Evolutionary conservation across 2,888 invertebrate genomes (phyloP).

Genomic region (Iphiclides podalirius): DNA sequence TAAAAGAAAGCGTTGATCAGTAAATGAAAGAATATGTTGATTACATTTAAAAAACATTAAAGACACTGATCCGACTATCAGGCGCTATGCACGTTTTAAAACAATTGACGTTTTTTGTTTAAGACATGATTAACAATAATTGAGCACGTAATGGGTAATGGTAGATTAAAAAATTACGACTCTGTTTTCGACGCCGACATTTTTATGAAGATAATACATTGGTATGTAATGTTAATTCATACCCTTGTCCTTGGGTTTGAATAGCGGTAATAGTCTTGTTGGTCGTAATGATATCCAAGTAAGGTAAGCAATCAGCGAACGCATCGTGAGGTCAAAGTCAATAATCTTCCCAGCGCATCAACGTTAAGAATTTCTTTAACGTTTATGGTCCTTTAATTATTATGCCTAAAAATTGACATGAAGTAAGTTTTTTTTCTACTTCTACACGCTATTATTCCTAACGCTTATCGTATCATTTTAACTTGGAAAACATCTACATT

Average conservation of each 20-base stretch:
- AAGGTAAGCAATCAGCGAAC: not conserved
- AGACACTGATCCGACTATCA: too few species aligned
- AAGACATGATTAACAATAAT: conserved; percentile 1
- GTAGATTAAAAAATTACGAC: too few species aligned
- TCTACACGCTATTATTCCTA: too few species aligned
- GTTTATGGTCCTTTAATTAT: conserved; percentile 7
- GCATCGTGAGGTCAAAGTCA: not conserved
- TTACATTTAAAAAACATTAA: too few species aligned
- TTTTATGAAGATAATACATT: not conserved
- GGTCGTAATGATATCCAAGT: conserved; percentile 3
- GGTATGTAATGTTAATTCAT: conserved; percentile 3
- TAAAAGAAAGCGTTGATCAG: too few species aligned
- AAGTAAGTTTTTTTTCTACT: too few species aligned
- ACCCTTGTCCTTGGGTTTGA: conserved; percentile 14
- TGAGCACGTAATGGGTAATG: not conserved
- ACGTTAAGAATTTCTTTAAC: conserved; percentile 5
- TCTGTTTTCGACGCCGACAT: not conserved
- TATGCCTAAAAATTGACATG: too few species aligned
- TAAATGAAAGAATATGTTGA: too few species aligned
- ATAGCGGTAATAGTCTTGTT: conserved; percentile 5
- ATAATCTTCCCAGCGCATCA: not conserved
- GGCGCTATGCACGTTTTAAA: too few species aligned
- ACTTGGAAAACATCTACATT: too few species aligned
- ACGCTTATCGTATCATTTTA: too few species aligned
- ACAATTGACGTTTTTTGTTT: not conserved